Base-by-base conservation (phyloP, 2,113 vertebrate species). In the Rostratula benghalensis region DNA sequence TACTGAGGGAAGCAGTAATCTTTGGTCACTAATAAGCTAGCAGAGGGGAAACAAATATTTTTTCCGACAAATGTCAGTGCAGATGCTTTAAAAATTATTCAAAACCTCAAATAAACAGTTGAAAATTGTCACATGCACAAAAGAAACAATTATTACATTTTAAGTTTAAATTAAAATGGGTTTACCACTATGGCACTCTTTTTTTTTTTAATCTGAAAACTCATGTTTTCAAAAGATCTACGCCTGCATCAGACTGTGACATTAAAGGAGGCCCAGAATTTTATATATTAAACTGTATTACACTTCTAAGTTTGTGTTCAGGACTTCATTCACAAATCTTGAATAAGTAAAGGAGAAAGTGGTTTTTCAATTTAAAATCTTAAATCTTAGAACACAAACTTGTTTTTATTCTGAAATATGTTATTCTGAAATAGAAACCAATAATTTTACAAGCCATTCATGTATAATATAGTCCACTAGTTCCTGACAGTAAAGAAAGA, bases 401-500 rank as follows among this genome's bases (percentile, higher is more conserved):
- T 63, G 13, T 80, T 79, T 78, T 51, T 37, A 87, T 87, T 92
- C 43, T 77, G 46, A 90, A 96, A 84, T 48, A 85, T 78, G 13
- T 51, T 37, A 87, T 87, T 92, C 43, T 77, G 46, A 90, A 96
- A 84, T 48, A 85, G 18, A 80, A 94, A 73, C 9, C 25, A 71
- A 57, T 59, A 8, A 69, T 79, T 95, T 86, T 81, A 80, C 41
- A 82, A 95, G 94, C 83, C 89, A 97, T 93, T 94, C 94, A 91
- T 88, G 83, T 94, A 95, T 82, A 97, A 96, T 96, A 92, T 68
- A 87, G 41, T 87, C 21, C 71, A 93, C 35, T 87, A 71, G 43
- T 80, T 83, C 45, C 77, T 79, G 25, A 76, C 2, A 70, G 24
- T 31, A 88, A 81, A 71, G 15, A 20, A 65, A 74, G 83, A n/a